Base-by-base conservation (phyloP, 2,797 vertebrate species). In the Balearica regulorum region DNA sequence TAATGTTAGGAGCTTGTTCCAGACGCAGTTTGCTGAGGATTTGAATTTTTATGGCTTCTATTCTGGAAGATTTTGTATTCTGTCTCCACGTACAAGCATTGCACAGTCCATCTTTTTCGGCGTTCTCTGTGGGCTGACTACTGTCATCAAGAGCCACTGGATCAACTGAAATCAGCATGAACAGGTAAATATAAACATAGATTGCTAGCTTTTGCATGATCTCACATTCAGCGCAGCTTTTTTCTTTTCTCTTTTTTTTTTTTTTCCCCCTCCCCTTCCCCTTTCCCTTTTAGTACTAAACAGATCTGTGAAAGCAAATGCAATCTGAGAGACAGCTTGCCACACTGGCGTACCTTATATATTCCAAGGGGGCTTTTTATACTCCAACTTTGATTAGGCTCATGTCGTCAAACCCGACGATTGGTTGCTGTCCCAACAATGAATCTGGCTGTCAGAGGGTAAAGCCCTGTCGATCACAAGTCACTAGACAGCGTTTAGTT, bases 11-110 rank as follows among this genome's bases (percentile, higher is more conserved):
- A 93, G 99, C 99, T 93, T 99, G 98, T 92, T 99, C 99, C 98
- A 99, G 99, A 5, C 99, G 99, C 97, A 99, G 99, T 97, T 99
- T 99, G 98, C 99, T 99, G 97, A 99, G 98, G 95, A 99, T 99
- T 90, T 99, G 99, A 39, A 99, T 99, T 96, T 99, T 99, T 95
- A 99, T 99, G 62, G 99, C 99, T 98, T 99, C 99, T 94, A 99
- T 97, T 84, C 99, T 98, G 98, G 99, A 99, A 96, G 98, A 98
- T 97, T 99, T 99, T 70, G 99, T 99, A 91, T 99, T 99, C 98
- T 99, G 99, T 91, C 99, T 99, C 98, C 99, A 99, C 48, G 98
- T 98, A 98, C 99, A 99, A 93, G 98, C 98, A 43, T 99, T 98
- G 97, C 99, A 99, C 96, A 98, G 98, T 97, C 98, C 98, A 64